A percentile compares a stretch with the other conserved stretches of the same genome.
Conservation (phyloP, 2,113 vertebrate species). For the Sylvietta virens region DNA sequence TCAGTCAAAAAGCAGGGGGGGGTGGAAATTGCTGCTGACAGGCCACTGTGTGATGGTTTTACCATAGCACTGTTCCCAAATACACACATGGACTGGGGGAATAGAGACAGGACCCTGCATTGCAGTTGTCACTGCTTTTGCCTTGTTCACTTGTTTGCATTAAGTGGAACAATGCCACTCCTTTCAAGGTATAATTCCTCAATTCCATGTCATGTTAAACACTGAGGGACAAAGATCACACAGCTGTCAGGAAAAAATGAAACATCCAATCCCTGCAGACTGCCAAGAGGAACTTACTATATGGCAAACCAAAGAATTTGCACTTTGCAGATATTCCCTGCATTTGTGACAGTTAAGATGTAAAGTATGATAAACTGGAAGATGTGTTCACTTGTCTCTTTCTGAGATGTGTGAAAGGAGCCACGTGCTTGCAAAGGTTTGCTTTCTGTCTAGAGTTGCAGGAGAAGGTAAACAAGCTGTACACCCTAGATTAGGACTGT, state of each 20-base stretch:
- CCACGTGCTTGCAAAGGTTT: not conserved
- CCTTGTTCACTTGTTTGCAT: not conserved
- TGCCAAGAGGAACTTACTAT: not conserved
- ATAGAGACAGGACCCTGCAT: not conserved
- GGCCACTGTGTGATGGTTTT: not conserved
- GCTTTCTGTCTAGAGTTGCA: not conserved
- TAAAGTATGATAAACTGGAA: not conserved
- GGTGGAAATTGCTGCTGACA: not conserved
- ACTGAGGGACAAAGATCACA: not conserved
- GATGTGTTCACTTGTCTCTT: not conserved
- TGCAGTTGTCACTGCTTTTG: not conserved
- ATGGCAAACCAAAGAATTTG: not conserved
- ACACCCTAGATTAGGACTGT: not conserved
- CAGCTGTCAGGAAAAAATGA: not conserved
- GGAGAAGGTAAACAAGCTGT: not conserved
- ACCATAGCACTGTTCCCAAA: not conserved
- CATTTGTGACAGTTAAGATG: not conserved
- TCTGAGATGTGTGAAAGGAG: not conserved
- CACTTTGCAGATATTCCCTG: not conserved
- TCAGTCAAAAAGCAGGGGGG: not conserved
- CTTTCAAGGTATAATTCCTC: not conserved
- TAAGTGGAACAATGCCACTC: not conserved
- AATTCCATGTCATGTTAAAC: not conserved
- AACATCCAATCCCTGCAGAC: not conserved
- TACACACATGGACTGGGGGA: accelerated